These are phyloP conservation scores for Gavialis gangeticus DNA, from an alignment of 2,113 vertebrate genomes.

Conservation along the genomic window DNA sequence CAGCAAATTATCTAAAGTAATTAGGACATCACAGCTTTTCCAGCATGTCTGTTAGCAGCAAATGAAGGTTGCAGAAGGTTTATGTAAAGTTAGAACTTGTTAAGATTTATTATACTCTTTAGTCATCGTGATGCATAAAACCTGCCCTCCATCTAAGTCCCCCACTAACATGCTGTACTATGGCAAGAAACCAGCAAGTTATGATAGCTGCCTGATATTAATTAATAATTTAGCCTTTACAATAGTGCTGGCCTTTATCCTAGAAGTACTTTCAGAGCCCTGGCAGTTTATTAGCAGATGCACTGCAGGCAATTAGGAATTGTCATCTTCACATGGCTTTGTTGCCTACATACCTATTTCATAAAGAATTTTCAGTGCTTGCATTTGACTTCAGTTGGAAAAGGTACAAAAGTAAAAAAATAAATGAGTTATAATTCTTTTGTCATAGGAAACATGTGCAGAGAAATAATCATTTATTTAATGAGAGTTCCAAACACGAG, in stretches of 20 bases:
- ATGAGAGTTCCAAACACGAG: neutral
- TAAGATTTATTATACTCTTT: conserved; percentile 41
- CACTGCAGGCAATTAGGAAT: conserved; percentile 53
- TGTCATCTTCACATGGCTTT: conserved; percentile 12
- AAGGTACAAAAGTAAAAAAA: conserved; percentile 33
- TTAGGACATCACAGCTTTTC: conserved; percentile 4
- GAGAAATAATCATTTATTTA: conserved; percentile 5
- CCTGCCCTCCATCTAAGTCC: neutral
- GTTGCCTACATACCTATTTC: neutral
- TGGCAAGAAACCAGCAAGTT: conserved; percentile 60
- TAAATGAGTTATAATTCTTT: neutral
- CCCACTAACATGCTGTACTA: conserved; percentile 27
- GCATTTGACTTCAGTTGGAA: conserved; percentile 6
- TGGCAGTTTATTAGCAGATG: conserved; percentile 59
- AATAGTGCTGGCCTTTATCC: conserved; percentile 56
- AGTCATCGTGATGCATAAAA: conserved; percentile 18
- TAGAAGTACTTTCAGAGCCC: conserved; percentile 28
- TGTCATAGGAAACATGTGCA: neutral
- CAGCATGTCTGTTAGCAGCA: neutral
- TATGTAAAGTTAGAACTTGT: conserved; percentile 31
- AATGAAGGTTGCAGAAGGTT: conserved; percentile 23
- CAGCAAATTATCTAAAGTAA: neutral
- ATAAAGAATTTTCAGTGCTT: conserved; percentile 49
- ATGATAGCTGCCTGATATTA: conserved; percentile 60
- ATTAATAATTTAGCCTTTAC: conserved; percentile 72